phyloP scores from a whole-genome alignment of 2,888 invertebrate species.

The Apocheima hispidaria region DNA sequence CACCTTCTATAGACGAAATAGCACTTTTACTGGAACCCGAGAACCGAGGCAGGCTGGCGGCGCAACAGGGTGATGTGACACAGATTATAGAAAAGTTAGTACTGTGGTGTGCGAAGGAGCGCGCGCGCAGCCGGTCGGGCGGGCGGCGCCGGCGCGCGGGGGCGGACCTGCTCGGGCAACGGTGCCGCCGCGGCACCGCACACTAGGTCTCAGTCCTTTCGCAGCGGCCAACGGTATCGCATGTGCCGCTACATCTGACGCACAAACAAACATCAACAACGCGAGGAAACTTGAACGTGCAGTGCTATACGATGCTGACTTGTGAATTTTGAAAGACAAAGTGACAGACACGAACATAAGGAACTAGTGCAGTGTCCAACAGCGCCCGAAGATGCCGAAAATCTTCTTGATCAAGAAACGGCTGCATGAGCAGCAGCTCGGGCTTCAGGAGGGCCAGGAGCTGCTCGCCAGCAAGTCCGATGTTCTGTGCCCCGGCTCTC shows the following conservation, averaged over 20 bases:
- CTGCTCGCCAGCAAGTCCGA: slow-evolving; percentile 88
- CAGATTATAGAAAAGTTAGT: slow-evolving; percentile 43
- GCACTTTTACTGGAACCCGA: slow-evolving; percentile 83
- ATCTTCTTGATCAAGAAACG: slow-evolving; percentile 96
- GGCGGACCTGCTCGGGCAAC: slow-evolving; percentile 84
- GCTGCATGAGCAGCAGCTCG: slow-evolving; percentile 95
- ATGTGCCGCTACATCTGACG: slow-evolving; percentile 81
- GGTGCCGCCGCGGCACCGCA: slow-evolving; percentile 83
- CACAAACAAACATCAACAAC: slow-evolving; percentile 77
- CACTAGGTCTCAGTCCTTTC: slow-evolving; percentile 81
- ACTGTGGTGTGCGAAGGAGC: slow-evolving; percentile 52
- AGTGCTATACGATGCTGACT: slow-evolving; percentile 81
- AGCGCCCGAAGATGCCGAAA: slow-evolving; percentile 91
- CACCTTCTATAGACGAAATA: slow-evolving; percentile 66
- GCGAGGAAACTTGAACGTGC: slow-evolving; percentile 78
- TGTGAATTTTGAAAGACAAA: slow-evolving; percentile 77
- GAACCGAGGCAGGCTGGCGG: slow-evolving; percentile 40
- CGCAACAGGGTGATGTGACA: slow-evolving; percentile 7
- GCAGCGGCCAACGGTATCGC: slow-evolving; percentile 84
- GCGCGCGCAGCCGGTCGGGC: slow-evolving; percentile 68
- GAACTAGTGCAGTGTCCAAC: slow-evolving; percentile 79
- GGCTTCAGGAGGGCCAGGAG: slow-evolving; percentile 93
- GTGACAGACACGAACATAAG: slow-evolving; percentile 74
- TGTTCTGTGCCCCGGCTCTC: slow-evolving; percentile 86
- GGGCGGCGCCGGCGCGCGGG: slow-evolving; percentile 73